Evolutionary conservation across 2,888 invertebrate genomes (phyloP).

Genomic region (Agonopterix arenella): DNA sequence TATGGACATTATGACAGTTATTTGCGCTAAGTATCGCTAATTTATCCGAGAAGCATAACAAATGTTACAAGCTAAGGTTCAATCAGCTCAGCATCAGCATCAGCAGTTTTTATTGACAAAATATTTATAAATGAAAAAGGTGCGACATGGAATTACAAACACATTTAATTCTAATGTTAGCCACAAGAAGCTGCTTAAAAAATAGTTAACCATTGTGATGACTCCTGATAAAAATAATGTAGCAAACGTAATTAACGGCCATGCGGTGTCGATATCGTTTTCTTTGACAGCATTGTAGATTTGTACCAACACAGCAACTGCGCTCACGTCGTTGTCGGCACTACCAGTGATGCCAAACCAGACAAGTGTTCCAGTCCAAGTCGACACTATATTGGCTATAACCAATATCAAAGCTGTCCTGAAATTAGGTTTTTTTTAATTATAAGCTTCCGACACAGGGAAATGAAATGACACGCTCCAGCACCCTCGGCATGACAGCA

Average conservation of each 20-base stretch:
- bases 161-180: too few species aligned
- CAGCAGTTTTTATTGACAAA: too few species aligned
- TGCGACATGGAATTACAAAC: too few species aligned
- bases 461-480: too few species aligned
- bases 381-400: conserved; percentile 33
- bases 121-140: too few species aligned
- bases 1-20: too few species aligned
- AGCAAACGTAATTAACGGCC: conserved; percentile 42
- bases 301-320: conserved; percentile 40
- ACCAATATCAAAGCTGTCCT: conserved; percentile 46
- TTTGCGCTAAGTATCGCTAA: too few species aligned
- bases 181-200: background rate
- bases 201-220: conserved; percentile 43
- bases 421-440: conserved; percentile 9
- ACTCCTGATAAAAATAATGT: conserved; percentile 46
- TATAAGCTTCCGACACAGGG: too few species aligned
- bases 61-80: too few species aligned
- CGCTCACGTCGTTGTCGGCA: conserved; percentile 26
- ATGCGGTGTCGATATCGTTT: conserved; percentile 21
- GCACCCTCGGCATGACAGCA: too few species aligned
- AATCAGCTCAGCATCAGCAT: too few species aligned
- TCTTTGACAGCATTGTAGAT: conserved; percentile 35
- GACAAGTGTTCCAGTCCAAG: conserved; percentile 45
- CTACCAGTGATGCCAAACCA: conserved; percentile 45
- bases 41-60: too few species aligned